Evolutionary conservation across 2,113 vertebrate species (phyloP).

Genomic region (Gallinago undulata): DNA sequence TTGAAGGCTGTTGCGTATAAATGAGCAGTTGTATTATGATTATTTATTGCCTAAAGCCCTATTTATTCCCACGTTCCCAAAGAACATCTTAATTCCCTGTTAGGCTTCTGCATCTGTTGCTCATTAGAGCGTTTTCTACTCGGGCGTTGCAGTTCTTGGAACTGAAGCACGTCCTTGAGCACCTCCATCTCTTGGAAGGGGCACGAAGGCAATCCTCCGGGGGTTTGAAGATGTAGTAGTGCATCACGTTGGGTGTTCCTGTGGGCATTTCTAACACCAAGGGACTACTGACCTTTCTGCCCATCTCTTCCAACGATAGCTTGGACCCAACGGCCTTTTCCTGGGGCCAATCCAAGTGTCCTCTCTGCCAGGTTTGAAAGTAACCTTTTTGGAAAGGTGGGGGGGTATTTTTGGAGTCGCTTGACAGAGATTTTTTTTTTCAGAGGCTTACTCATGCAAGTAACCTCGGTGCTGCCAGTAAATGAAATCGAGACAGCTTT

Average conservation of each 20-base stretch:
- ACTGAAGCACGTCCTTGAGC: background rate
- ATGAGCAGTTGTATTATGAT: background rate
- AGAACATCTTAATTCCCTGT: background rate
- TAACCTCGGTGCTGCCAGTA: background rate
- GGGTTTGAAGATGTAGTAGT: background rate
- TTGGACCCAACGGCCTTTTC: background rate
- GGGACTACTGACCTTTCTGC: background rate
- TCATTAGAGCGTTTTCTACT: slow-evolving; percentile 10
- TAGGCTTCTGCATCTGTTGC: background rate
- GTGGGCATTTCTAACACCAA: background rate
- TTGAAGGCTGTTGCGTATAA: background rate
- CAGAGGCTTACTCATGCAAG: background rate
- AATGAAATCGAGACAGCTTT: background rate
- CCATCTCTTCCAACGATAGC: background rate
- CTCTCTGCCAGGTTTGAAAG: background rate
- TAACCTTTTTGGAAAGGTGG: background rate
- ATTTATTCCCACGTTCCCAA: background rate
- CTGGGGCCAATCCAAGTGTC: background rate
- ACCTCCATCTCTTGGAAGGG: background rate
- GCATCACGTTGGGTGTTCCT: background rate
- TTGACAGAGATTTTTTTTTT: background rate
- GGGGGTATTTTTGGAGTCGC: background rate
- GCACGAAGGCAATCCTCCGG: background rate
- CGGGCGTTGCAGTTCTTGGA: background rate
- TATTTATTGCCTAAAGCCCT: background rate